These are phyloP conservation scores for Hyles lineata DNA, from an alignment of 2,888 invertebrate genomes.

Conservation along the genomic window DNA sequence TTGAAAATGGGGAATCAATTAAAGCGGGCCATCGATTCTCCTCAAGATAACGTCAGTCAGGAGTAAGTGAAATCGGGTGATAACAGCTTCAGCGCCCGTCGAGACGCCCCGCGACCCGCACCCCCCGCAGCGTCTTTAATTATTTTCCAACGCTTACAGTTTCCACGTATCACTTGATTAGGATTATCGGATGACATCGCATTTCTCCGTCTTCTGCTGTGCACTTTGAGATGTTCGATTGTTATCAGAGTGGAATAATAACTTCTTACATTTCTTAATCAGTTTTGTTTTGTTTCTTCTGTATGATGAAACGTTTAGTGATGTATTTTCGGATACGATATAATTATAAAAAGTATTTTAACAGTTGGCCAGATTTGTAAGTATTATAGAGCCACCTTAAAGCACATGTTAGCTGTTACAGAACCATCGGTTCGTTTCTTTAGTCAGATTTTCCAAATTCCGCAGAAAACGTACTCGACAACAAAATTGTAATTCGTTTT, in stretches of 20 bases:
- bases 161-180: conserved; percentile 8
- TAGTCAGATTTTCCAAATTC: too few species aligned
- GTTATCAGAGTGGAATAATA: not conserved
- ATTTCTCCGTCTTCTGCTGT: not conserved
- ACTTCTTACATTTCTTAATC: too few species aligned
- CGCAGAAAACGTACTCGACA: too few species aligned
- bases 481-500: too few species aligned
- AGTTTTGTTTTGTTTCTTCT: too few species aligned
- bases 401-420: too few species aligned
- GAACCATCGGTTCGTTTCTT: too few species aligned
- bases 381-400: too few species aligned
- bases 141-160: conserved; percentile 42
- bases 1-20: conserved; percentile 78
- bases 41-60: conserved; percentile 71
- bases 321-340: too few species aligned
- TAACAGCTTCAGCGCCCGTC: conserved; percentile 55
- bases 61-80: conserved; percentile 59
- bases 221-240: not conserved
- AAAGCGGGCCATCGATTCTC: conserved; percentile 79
- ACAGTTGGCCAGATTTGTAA: too few species aligned
- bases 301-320: too few species aligned
- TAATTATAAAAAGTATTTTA: too few species aligned
- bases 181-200: not conserved
- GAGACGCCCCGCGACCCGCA: conserved; percentile 37
- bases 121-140: conserved; percentile 54